Evolutionary conservation across 2,113 vertebrate species (phyloP), one percentile per base, ranked within the genome.

Genomic region (Gila orcuttii): DNA sequence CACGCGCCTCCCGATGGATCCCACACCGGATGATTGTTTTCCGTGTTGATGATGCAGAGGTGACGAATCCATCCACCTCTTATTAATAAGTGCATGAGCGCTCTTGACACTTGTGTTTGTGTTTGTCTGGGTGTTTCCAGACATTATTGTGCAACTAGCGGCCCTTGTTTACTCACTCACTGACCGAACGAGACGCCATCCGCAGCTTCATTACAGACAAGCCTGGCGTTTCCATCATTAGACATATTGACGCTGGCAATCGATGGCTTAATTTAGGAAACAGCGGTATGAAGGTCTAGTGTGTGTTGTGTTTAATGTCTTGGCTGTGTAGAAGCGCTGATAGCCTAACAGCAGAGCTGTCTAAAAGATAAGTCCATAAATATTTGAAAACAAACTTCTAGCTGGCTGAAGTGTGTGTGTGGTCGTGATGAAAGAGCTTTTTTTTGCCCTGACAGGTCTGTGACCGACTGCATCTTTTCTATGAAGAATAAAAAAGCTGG

Each of bases 251-350:
- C 23, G 69, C 36, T 42, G 69, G 69, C 36, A 42, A 73, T 73
- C 69, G 36, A 73, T 73, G 69, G 21, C 23, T 73, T 73, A 0
- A 73, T 73, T 73, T 73, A n/a, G 69, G 23, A 42, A 73, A 73
- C 69, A n/a, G 33, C 9, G 8, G 66, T 21, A 4, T 9, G 7
- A 17, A 68, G 64, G 6, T 15, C 15, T 21, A 15, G 31, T 19
- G 33, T 71, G 68, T 71, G 68, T 73, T 42, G 21, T 42, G 12
- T 73, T 73, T n/a, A 73, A 73, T n/a, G 69, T 42, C 69, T 42
- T 2, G 21, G 36, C 69, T 12, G 69, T 42, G 36, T 42, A 12
- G 33, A 19, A 39, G 33, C 9, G 9, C 33, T 69, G 68, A 69
- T 10, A 39, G 19, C 19, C 31, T 69, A 10, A 69, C 31, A 19